Evolutionary conservation across 2,113 vertebrate species (phyloP).

Genomic region (Phocoena sinus): DNA sequence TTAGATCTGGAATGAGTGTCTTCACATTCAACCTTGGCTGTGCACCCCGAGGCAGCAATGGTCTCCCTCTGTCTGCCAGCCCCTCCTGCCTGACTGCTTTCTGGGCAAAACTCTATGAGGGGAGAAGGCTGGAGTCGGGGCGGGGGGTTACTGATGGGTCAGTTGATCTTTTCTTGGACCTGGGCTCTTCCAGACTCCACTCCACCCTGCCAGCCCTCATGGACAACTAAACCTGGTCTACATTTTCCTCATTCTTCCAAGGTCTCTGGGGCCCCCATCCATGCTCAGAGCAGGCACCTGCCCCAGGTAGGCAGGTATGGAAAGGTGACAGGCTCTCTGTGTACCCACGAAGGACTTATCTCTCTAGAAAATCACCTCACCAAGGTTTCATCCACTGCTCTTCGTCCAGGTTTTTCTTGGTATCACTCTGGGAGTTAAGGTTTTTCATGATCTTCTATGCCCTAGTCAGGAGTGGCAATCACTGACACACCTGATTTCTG

Average conservation of each 20-base stretch:
- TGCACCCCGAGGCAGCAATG: fast-evolving
- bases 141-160: fast-evolving
- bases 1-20: not conserved
- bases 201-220: fast-evolving
- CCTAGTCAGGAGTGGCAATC: not conserved
- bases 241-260: not conserved
- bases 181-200: not conserved
- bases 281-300: fast-evolving
- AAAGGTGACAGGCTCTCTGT: not conserved
- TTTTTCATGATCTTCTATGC: no score
- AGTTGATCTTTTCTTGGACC: fast-evolving
- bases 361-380: not conserved
- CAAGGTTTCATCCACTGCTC: no score
- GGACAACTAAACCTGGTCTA: not conserved
- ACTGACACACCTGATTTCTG: not conserved
- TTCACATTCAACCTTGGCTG: not conserved
- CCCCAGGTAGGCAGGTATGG: not conserved
- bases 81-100: not conserved
- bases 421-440: not conserved
- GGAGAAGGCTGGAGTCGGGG: not conserved
- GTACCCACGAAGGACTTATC: fast-evolving
- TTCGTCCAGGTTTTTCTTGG: not conserved
- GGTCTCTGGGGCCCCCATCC: not conserved
- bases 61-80: not conserved
- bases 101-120: not conserved